phyloP scores from a whole-genome alignment of 2,113 vertebrate species.

The Planiliza haematocheilus region DNA sequence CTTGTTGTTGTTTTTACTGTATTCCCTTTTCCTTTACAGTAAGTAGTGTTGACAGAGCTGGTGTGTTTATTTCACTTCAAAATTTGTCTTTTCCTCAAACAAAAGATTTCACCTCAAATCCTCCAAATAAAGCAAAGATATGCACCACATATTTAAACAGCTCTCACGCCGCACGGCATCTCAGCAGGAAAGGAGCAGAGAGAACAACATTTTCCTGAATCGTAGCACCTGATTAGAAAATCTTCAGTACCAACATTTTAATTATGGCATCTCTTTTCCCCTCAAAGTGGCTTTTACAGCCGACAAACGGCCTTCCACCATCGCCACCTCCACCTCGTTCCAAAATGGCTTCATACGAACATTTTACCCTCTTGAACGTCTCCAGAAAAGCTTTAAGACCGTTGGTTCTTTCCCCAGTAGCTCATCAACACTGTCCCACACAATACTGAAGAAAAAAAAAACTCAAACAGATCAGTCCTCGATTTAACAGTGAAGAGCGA shows the following conservation, averaged over 20 bases:
- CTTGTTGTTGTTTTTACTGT: not conserved
- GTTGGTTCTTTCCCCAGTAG: constrained; percentile 44
- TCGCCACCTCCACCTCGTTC: not conserved
- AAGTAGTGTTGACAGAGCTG: constrained; percentile 56
- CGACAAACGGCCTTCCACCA: constrained; percentile 1
- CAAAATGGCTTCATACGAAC: not conserved
- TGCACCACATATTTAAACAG: constrained; percentile 19
- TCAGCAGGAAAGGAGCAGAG: constrained; percentile 4
- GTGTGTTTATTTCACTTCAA: constrained; percentile 24
- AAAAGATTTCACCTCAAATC: constrained; percentile 6
- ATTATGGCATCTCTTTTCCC: too few species aligned
- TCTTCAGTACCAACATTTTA: not conserved
- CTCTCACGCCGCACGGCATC: not conserved
- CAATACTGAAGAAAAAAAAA: not conserved
- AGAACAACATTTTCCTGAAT: constrained; percentile 21
- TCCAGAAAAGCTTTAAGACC: constrained; percentile 2
- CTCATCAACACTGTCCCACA: not conserved
- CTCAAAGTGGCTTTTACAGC: not conserved
- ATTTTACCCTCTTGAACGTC: not conserved
- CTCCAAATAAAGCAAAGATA: constrained; percentile 22
- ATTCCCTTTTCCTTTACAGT: constrained; percentile 39
- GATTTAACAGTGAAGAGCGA: constrained; percentile 38
- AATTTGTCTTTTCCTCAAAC: not conserved
- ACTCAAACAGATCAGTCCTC: constrained; percentile 14
- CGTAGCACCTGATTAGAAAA: constrained; percentile 54